Evolutionary conservation across 2,113 vertebrate species (phyloP), one percentile per base, ranked within the genome.

Genomic region (Orycteropus afer): DNA sequence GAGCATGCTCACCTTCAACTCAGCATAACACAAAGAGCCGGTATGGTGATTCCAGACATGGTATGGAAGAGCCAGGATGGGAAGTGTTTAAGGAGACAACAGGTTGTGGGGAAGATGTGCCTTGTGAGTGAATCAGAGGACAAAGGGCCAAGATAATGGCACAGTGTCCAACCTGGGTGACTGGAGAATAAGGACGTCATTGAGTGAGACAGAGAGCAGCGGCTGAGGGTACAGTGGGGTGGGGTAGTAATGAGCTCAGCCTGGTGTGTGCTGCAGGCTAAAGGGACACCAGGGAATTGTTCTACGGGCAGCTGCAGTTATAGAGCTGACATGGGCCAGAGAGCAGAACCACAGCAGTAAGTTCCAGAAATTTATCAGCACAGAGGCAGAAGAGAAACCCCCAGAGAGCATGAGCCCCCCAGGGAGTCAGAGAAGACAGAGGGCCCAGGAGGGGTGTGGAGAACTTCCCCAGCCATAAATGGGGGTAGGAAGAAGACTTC

Each of bases 111-210:
- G 80, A 47, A 37, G 15, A n/a, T 1, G 20, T 6, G 23, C 23
- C 10, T 9, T 6, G 7, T 8, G 4, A 51, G 17, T 8, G 42
- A n/a, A n/a, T 51, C 57, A 63, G 34, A 29, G 9, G 3, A 0
- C 55, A 20, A 29, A 40, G 45, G 34, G 59, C 23, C 59, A 6
- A 65, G 9, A 51, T 23, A 18, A 9, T 49, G 34, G n/a, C 3
- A 18, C 8, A 65, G 18, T 14, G 15, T 29, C 3, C 59, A 29
- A 23, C 3, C 11, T 1, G 47, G 12, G 9, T 27, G 13, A 18
- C 27, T n/a, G 57, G 13, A 4, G 45, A 45, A 27, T 4, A 42
- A 27, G 0, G 29, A 45, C 25, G 51, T 29, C 37, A 13, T 40
- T n/a, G 57, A 27, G 4, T 11, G 3, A 9, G 23, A 32, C 23